Evolutionary conservation across 2,888 invertebrate species (phyloP).

Genomic region (Nebria salina): DNA sequence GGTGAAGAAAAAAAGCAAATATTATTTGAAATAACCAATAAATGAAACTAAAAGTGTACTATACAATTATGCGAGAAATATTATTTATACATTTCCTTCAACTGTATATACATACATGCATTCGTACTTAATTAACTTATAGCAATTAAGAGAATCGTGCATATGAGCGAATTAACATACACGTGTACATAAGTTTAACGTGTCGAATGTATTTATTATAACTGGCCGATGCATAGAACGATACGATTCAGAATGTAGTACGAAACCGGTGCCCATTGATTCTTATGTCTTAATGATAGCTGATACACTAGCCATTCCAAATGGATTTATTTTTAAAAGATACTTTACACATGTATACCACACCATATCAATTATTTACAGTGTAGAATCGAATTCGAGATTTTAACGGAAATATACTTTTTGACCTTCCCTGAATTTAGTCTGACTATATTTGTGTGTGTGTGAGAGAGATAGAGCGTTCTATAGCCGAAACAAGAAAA

Average conservation of each 20-base stretch:
- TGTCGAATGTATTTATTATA: constrained; percentile 14
- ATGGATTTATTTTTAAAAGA: neutral
- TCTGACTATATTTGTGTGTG: too few relatives aligned
- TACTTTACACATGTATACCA: neutral
- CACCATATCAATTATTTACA: neutral
- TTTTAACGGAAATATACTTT: too few relatives aligned
- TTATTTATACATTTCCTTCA: constrained; percentile 14
- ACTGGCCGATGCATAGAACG: constrained; percentile 2
- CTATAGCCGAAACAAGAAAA: too few relatives aligned
- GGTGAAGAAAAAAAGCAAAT: neutral
- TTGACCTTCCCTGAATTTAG: too few relatives aligned
- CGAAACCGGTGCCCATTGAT: constrained; percentile 2
- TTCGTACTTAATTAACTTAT: constrained; percentile 32
- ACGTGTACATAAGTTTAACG: constrained; percentile 9
- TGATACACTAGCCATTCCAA: neutral
- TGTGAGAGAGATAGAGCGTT: too few relatives aligned
- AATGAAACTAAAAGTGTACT: too few relatives aligned
- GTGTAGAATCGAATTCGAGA: too few relatives aligned
- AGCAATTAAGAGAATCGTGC: constrained; percentile 28
- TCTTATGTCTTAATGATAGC: neutral
- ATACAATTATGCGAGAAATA: neutral
- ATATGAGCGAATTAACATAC: constrained; percentile 28
- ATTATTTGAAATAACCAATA: neutral
- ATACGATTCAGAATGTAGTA: neutral
- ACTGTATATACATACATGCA: neutral